Evolutionary conservation across 2,113 vertebrate genomes (phyloP), one percentile per base, ranked within the genome.

Genomic region (Plestiodon gilberti): DNA sequence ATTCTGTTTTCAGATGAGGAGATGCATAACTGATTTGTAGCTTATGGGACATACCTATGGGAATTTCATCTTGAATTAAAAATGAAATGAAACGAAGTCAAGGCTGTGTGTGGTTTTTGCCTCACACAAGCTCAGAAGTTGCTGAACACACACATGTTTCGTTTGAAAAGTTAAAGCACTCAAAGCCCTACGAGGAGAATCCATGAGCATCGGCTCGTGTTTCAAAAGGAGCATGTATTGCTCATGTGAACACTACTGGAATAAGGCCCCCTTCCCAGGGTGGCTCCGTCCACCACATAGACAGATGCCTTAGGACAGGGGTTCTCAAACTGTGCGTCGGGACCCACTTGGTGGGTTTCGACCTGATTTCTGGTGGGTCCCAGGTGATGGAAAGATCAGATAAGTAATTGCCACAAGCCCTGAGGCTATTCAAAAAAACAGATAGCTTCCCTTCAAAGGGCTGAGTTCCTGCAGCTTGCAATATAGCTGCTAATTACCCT

Each of bases 1-100:
- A 17, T 81, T 82, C 52, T 83, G 43, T 67, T 83, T 75, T 74
- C 23, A 74, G 52, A 73, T 83, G 70, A 83, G 25, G 33, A 71
- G 38, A 74, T 13, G 17, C 28, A 33, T 28, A 13, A 22, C 30
- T 52, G 25, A 40, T 62, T 40, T 59, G 17, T 61, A 74, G 14
- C 38, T 83, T n/a, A 23, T 43, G 10, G 55, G 10, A 57, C 3
- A 57, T 57, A n/a, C n/a, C n/a, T n/a, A 57, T 57, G 55, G 55
- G 55, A 17, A 57, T 15, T 17, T 57, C 13, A 7, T 57, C 13
- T 14, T 57, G 55, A 57, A 57, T 77, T 8, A 22, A 59, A 59
- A 78, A 59, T 25, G 4, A 48, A 38, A 38, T 33, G 15, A 62
- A 61, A 38, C 38, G 3, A 61, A 38, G 55, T 61, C 55, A 78